Conservation (phyloP, 2,888 invertebrate genomes). For the Andrena praecox region DNA sequence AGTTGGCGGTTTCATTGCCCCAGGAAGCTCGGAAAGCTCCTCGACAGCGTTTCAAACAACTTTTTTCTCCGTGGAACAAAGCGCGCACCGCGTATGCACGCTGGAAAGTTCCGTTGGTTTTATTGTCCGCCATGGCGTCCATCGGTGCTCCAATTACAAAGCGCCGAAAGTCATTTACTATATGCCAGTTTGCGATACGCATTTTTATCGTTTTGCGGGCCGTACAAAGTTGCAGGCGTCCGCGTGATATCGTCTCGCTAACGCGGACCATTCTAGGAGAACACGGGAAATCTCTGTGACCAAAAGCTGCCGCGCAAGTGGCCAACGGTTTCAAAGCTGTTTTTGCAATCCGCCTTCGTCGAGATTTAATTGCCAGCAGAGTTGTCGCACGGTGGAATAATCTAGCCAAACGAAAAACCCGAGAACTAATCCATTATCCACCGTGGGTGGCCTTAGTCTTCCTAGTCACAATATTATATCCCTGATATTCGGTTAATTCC, state of each 20-base stretch:
- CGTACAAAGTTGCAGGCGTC: not conserved
- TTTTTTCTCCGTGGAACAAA: not conserved
- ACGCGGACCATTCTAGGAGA: not conserved
- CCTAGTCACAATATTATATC: not conserved
- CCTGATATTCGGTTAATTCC: too few species aligned
- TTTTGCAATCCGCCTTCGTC: not conserved
- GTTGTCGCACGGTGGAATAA: not conserved
- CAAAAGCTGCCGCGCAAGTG: not conserved
- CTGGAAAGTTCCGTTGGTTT: not conserved
- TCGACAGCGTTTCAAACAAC: constrained; percentile 15
- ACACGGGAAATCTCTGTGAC: not conserved
- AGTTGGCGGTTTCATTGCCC: not conserved
- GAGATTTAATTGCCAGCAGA: not conserved
- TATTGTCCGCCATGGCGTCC: not conserved
- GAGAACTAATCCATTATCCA: not conserved
- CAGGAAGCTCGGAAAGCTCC: not conserved
- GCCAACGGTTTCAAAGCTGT: not conserved
- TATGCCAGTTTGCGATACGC: not conserved
- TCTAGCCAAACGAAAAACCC: not conserved
- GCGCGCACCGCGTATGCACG: not conserved
- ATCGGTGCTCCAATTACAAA: constrained; percentile 1
- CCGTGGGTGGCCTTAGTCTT: not conserved
- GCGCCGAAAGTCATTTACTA: not conserved
- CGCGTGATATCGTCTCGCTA: not conserved
- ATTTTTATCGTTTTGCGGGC: not conserved